Percentiles rank a stretch among this genome's conserved stretches.
phyloP scores from a whole-genome alignment of 2,888 invertebrate genomes.

The Zele albiditarsus region DNA sequence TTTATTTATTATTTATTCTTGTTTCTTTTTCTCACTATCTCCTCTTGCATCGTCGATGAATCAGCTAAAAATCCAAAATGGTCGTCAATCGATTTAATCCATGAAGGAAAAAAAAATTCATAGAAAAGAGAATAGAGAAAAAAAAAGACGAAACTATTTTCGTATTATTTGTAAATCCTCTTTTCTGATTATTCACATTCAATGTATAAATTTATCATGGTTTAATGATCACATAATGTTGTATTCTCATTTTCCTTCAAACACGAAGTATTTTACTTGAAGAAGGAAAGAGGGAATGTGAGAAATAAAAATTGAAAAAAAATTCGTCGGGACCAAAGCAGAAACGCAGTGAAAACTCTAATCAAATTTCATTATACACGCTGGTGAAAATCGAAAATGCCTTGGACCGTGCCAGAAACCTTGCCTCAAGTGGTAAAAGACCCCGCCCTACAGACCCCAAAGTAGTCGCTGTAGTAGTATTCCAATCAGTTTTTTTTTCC shows the following conservation, averaged over 20 bases:
- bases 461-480: background rate
- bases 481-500: constrained; percentile 9
- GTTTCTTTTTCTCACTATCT: background rate
- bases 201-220: background rate
- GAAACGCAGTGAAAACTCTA: background rate
- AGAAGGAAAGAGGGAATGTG: background rate
- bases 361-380: constrained; percentile 23
- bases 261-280: background rate
- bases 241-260: background rate
- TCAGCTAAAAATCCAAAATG: constrained; percentile 25
- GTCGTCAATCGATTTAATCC: background rate
- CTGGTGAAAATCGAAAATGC: constrained; percentile 8
- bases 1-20: background rate
- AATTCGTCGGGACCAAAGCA: background rate
- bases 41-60: background rate
- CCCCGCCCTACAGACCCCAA: constrained; percentile 29
- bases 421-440: background rate
- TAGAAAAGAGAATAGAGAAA: background rate
- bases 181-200: background rate
- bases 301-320: constrained; percentile 3
- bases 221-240: background rate
- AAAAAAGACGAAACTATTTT: background rate
- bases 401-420: background rate
- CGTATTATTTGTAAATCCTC: background rate
- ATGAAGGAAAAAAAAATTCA: background rate